These are phyloP conservation scores for Pristionchus exspectatus DNA, from an alignment of 2,888 invertebrate species.

Conservation along the genomic window DNA sequence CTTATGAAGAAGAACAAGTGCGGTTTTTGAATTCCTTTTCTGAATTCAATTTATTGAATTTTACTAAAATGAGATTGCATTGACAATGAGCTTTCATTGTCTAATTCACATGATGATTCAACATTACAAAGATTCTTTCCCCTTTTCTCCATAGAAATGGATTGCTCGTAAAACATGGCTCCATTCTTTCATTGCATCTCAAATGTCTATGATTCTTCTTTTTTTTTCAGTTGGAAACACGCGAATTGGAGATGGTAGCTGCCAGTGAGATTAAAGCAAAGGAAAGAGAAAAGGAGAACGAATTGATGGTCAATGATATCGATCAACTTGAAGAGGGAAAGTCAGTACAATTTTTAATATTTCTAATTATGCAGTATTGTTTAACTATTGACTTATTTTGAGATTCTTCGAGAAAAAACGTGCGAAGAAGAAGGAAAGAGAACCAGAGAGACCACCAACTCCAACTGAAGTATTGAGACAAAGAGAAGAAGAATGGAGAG, in stretches of 20 bases:
- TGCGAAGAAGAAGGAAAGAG: constrained; percentile 60
- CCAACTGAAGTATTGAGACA: constrained; percentile 77
- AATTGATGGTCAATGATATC: constrained; percentile 29
- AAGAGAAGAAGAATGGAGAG: constrained; percentile 77
- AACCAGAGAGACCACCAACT: constrained; percentile 73
- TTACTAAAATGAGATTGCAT: neutral
- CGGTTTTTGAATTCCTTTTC: neutral
- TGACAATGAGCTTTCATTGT: constrained; percentile 10
- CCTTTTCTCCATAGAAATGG: neutral
- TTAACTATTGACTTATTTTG: neutral
- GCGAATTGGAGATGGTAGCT: constrained; percentile 54
- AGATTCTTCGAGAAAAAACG: constrained; percentile 61
- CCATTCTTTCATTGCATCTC: neutral
- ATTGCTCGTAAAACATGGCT: neutral
- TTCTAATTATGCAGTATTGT: neutral
- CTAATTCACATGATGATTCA: neutral
- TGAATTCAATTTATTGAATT: neutral
- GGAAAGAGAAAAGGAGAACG: constrained; percentile 53
- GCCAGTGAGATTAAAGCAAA: constrained; percentile 45
- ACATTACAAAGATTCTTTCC: neutral
- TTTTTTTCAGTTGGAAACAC: constrained; percentile 53
- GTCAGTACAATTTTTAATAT: neutral
- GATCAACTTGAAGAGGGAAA: constrained; percentile 50
- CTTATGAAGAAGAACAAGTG: constrained; percentile 61
- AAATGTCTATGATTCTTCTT: neutral